These are phyloP conservation scores for Caretta caretta DNA, from an alignment of 2,113 vertebrate species.

Conservation along the genomic window DNA sequence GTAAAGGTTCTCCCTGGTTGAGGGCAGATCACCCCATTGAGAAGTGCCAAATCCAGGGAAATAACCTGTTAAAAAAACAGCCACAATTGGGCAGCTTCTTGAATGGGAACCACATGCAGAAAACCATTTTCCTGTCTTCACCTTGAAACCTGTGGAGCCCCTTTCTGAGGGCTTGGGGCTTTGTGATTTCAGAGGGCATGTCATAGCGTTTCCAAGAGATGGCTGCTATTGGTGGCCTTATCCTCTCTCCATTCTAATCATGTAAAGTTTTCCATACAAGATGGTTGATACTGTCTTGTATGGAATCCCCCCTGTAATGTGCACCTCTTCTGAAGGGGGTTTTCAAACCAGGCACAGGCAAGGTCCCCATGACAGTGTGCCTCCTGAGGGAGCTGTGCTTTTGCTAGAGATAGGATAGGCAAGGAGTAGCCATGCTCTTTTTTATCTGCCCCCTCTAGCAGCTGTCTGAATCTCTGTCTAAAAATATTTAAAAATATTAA, in stretches of 20 bases:
- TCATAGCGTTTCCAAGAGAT: not conserved
- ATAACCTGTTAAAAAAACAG: not conserved
- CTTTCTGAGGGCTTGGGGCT: not conserved
- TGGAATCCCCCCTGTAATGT: not conserved
- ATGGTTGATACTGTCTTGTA: rapidly evolving
- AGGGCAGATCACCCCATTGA: not conserved
- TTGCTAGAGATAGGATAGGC: not conserved
- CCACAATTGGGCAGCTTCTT: not conserved
- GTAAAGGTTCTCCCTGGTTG: not conserved
- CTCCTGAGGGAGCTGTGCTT: not conserved
- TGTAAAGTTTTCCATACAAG: conserved; percentile 9
- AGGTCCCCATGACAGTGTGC: not conserved
- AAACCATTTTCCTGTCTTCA: not conserved
- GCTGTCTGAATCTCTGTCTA: not conserved
- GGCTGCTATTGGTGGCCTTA: not conserved
- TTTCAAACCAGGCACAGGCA: not conserved
- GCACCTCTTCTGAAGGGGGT: not conserved
- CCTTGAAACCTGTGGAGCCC: rapidly evolving
- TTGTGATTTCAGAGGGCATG: not conserved
- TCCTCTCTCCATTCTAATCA: not conserved
- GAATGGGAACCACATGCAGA: not conserved
- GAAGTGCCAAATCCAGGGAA: not conserved
- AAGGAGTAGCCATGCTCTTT: not conserved
- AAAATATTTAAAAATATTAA: not conserved
- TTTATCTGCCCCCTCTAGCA: not conserved